These are phyloP conservation scores for Eurypyga helias DNA, from an alignment of 2,113 vertebrate genomes.

Conservation along the genomic window DNA sequence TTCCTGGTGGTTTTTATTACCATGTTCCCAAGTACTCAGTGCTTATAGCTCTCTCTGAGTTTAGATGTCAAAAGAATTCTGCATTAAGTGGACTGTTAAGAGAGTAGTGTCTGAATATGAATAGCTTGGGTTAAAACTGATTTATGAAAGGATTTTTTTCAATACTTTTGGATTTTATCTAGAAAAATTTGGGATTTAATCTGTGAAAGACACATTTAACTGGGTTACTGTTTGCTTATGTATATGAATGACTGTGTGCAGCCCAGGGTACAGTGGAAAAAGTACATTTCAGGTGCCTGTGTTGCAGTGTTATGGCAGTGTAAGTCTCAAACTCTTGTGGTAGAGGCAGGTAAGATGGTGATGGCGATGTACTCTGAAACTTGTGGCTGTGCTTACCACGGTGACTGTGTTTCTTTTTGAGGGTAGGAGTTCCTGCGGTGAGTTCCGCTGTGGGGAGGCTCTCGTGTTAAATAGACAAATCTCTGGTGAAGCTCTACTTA, in stretches of 20 bases:
- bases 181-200: background rate
- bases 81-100: background rate
- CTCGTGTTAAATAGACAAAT: background rate
- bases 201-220: background rate
- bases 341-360: constrained; percentile 28
- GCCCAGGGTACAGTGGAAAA: background rate
- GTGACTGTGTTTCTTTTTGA: background rate
- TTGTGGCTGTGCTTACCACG: background rate
- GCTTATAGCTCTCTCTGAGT: background rate
- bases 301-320: background rate
- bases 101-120: background rate
- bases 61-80: background rate
- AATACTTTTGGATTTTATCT: background rate
- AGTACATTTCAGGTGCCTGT: background rate
- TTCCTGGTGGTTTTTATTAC: background rate
- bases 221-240: background rate
- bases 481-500: background rate
- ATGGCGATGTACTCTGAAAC: background rate
- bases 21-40: background rate
- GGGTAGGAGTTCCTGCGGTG: background rate
- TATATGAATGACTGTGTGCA: background rate
- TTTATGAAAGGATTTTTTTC: background rate
- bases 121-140: background rate
- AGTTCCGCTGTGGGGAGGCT: background rate
- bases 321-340: background rate